phyloP scores from a whole-genome alignment of 2,797 vertebrate species.

The Dallia pectoralis region DNA sequence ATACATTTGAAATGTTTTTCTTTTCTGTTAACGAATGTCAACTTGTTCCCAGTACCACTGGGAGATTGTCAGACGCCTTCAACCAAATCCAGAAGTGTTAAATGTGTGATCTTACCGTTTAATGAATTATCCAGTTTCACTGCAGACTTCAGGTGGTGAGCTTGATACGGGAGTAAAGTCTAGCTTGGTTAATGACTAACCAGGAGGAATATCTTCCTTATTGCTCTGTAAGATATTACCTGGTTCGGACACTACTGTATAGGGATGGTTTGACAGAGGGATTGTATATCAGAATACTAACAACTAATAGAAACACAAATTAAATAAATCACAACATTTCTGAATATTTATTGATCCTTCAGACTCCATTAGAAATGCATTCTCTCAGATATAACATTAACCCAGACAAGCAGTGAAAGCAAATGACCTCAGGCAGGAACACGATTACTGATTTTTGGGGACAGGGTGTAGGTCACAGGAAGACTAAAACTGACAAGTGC shows the following conservation, averaged over 20 bases:
- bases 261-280: background rate
- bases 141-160: background rate
- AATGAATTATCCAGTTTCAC: background rate
- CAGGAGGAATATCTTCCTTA: constrained; percentile 48
- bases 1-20: too few relatives aligned
- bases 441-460: background rate
- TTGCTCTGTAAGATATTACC: constrained; percentile 35
- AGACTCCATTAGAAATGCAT: background rate
- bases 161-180: constrained; percentile 53
- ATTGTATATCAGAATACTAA: background rate
- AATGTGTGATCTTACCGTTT: constrained; percentile 28
- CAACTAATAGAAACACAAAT: background rate
- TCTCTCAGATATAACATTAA: constrained; percentile 4
- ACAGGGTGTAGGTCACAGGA: background rate
- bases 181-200: constrained; percentile 61
- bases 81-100: background rate
- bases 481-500: background rate
- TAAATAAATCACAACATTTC: background rate
- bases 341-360: background rate
- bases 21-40: background rate
- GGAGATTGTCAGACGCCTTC: background rate
- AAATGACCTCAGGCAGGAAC: background rate
- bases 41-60: background rate
- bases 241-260: background rate
- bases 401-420: constrained; percentile 16